Conservation (phyloP, 1,140 invertebrate species). For the Hormaphis cornu region DNA sequence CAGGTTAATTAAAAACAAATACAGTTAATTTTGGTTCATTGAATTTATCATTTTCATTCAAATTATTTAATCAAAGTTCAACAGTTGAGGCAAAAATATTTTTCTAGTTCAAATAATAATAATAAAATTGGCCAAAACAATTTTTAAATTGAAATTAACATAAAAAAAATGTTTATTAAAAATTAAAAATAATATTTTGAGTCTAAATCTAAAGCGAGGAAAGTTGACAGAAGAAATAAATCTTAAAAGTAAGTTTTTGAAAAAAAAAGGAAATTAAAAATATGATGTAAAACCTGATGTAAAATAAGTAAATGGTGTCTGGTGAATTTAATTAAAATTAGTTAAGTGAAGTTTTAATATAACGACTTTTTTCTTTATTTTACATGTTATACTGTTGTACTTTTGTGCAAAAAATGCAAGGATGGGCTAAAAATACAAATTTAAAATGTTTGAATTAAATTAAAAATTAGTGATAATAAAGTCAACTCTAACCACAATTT, state of each 20-base stretch:
- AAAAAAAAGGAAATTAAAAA: not conserved
- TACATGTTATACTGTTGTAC: not conserved
- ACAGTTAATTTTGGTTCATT: no score
- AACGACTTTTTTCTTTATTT: not conserved
- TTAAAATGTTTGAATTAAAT: no score
- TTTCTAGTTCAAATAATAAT: not conserved
- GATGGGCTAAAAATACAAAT: not conserved
- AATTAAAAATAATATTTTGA: not conserved
- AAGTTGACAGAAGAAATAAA: slow-evolving; percentile 28
- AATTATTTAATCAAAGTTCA: no score
- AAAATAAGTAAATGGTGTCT: not conserved
- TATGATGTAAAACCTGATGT: not conserved
- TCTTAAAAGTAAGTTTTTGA: not conserved
- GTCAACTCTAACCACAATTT: no score
- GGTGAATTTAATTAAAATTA: slow-evolving; percentile 1
- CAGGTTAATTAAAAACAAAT: no score
- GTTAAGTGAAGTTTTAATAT: slow-evolving; percentile 6
- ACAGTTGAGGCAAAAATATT: not conserved
- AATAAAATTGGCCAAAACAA: not conserved
- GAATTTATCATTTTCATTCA: no score
- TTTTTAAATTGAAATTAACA: not conserved
- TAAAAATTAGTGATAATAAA: no score
- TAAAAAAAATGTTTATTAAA: not conserved
- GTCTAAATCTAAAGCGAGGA: slow-evolving; percentile 23
- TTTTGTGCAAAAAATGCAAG: slow-evolving; percentile 19